phyloP scores from a whole-genome alignment of 2,888 invertebrate species.

The Scaptodrosophila latifasciaeformis region DNA sequence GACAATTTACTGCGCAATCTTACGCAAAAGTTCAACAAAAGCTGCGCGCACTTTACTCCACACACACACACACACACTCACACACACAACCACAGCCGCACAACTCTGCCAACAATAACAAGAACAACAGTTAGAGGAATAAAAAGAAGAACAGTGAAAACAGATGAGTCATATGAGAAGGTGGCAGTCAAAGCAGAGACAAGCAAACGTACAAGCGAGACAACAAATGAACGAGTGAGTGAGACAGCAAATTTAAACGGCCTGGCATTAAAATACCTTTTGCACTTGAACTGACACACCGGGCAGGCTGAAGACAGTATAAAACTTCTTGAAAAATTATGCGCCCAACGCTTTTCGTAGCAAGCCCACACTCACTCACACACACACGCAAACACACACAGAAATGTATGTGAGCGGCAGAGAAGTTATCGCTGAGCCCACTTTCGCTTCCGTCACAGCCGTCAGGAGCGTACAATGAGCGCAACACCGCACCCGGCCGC shows the following conservation, averaged over 20 bases:
- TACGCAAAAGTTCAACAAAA: constrained; percentile 69
- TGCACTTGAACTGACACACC: constrained; percentile 52
- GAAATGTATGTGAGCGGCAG: constrained; percentile 40
- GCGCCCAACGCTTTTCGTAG: constrained; percentile 20
- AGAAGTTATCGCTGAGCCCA: constrained; percentile 22
- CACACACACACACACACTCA: not conserved
- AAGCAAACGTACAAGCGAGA: too few species aligned
- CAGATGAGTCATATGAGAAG: too few species aligned
- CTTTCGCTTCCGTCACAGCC: constrained; percentile 23
- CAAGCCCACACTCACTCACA: too few species aligned
- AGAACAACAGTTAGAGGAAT: too few species aligned
- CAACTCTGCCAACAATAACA: too few species aligned
- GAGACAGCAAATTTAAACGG: constrained; percentile 44
- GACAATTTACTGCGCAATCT: constrained; percentile 72
- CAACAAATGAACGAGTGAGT: constrained; percentile 24
- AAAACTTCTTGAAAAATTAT: constrained; percentile 66
- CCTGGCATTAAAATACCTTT: constrained; percentile 64
- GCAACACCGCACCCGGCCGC: too few species aligned
- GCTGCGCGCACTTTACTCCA: constrained; percentile 41
- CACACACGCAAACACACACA: too few species aligned
- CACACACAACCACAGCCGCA: not conserved
- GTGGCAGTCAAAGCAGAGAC: too few species aligned
- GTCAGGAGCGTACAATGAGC: not conserved
- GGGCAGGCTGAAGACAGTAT: constrained; percentile 37
- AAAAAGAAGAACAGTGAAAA: too few species aligned